Base-by-base conservation (phyloP, 2,797 vertebrate genomes). In the Lutjanus argentimaculatus region DNA sequence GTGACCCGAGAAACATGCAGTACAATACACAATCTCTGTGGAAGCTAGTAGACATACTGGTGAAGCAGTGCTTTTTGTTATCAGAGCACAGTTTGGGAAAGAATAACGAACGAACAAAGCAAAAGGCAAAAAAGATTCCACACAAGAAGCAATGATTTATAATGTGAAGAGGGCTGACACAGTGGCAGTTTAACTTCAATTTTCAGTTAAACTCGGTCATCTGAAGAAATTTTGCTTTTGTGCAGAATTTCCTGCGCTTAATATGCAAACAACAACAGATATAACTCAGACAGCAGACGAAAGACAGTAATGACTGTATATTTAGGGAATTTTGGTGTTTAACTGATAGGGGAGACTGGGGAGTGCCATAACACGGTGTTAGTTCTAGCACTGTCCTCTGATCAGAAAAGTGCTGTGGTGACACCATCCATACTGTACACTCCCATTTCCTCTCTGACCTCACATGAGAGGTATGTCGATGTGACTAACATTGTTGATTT, bases 1-100 rank as follows among this genome's bases (percentile, higher is more conserved):
- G 88, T 91, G 93, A 93, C 93, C 93, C 66, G 77, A 90, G 91
- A 91, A 93, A 93, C 91, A 91, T 87, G 82, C 79, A 89, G 79
- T 90, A 91, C 91, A 93, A 93, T 91, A 86, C 91, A 89, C 82
- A 82, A 72, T 86, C 82, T 90, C 85, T 84, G 84, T 83, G 76
- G 74, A 84, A 85, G 86, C 80, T 70, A 77, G 79, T 68, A 64
- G 85, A 91, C 69, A 55, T 82, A 79, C 77, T 84, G 71, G 77
- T 74, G 82, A 62, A 85, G 76, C n/a, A 22, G 16, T 57, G 55
- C 40, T 56, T 76, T 87, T 72, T 86, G 77, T 75, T 69, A 80
- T 78, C 58, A 36, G 30, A 77, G 72, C 51, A 36, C 52, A 80
- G 59, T 77, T 78, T 55, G 14, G 6, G 3, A 7, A 8, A 45